phyloP scores from a whole-genome alignment of 1,140 invertebrate genomes.

The Oscheius sp. region DNA sequence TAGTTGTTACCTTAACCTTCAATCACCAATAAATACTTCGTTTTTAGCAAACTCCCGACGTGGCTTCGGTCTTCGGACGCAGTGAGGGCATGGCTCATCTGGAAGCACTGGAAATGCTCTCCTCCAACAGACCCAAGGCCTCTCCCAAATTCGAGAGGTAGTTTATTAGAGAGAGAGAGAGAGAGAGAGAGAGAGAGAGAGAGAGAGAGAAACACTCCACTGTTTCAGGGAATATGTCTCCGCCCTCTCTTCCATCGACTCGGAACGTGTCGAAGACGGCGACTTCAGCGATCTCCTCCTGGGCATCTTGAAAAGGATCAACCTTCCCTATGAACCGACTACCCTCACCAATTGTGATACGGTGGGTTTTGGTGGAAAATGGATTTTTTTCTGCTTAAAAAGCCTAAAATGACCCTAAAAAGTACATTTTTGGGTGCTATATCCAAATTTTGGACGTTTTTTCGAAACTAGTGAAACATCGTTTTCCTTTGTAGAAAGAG shows the following conservation, averaged over 20 bases:
- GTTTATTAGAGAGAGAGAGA: no score
- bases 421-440: no score
- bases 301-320: neutral
- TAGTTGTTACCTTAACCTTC: no score
- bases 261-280: neutral
- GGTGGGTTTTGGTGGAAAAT: neutral
- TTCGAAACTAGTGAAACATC: no score
- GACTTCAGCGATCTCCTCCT: neutral
- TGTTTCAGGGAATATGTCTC: neutral
- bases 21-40: no score
- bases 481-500: no score
- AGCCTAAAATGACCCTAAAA: no score
- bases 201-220: no score
- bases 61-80: constrained; percentile 37
- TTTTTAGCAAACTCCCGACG: constrained; percentile 7
- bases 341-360: neutral
- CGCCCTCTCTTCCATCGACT: neutral
- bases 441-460: no score
- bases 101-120: constrained; percentile 45
- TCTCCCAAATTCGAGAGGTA: neutral
- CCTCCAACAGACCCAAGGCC: neutral
- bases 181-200: no score
- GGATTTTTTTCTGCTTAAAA: no score
- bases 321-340: neutral
- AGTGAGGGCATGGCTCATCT: constrained; percentile 47